Evolutionary conservation across 1,140 invertebrate species (phyloP).

Genomic region (Drosophila varians): DNA sequence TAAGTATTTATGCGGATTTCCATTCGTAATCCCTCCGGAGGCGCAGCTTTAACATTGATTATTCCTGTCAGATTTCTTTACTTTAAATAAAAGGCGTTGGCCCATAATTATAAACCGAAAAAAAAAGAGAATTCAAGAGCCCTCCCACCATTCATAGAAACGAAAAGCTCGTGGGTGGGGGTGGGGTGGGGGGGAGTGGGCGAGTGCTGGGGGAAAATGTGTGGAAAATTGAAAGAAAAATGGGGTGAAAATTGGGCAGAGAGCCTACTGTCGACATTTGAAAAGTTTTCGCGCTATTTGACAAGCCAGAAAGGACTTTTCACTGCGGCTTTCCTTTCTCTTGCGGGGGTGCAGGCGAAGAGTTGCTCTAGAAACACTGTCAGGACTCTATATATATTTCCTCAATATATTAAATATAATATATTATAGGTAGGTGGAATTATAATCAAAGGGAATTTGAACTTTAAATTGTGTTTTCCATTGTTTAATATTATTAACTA

Average conservation of each 20-base stretch:
- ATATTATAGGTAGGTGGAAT: too few relatives aligned
- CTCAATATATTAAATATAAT: not conserved
- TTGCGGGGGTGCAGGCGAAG: not conserved
- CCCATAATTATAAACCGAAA: conserved; percentile 37
- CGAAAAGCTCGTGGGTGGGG: conserved; percentile 27
- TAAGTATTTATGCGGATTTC: conserved; percentile 24
- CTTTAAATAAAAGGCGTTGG: conserved; percentile 12
- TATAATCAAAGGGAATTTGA: too few relatives aligned
- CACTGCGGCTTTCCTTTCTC: conserved; percentile 35
- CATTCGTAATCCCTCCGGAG: not conserved
- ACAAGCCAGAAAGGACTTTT: conserved; percentile 47
- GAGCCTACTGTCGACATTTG: conserved; percentile 38
- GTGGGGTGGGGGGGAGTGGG: too few relatives aligned
- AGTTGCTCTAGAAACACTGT: conserved; percentile 20
- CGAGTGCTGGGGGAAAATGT: not conserved
- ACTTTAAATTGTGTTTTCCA: not conserved
- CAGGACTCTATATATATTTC: not conserved
- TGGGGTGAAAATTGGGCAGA: conserved; percentile 8
- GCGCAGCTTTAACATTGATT: not conserved
- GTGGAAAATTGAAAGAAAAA: not conserved
- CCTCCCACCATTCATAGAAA: conserved; percentile 13
- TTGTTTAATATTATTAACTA: not conserved
- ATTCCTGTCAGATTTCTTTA: not conserved
- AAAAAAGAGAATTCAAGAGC: conserved; percentile 26
- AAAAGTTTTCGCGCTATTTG: conserved; percentile 73